Conservation (phyloP, 2,797 vertebrate species). For the Leptoclinus maculatus region DNA sequence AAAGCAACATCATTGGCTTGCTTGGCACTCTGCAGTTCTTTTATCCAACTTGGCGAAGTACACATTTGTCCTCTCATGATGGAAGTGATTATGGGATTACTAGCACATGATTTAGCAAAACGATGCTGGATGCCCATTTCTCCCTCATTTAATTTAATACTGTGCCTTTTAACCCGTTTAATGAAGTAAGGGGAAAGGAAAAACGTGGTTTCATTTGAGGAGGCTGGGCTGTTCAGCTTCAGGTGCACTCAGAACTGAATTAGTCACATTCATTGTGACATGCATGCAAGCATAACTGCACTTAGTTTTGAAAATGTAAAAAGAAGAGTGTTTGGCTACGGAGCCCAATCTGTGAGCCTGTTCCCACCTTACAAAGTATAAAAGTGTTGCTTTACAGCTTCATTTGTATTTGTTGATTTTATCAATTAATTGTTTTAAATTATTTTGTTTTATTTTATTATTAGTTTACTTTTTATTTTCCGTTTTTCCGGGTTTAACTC, state of each 20-base stretch:
- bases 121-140: slow-evolving; percentile 30
- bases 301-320: background rate
- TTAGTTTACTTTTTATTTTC: too few relatives aligned
- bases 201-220: background rate
- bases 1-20: slow-evolving; percentile 55
- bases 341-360: background rate
- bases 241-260: slow-evolving; percentile 10
- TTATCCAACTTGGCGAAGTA: slow-evolving; percentile 32
- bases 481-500: too few relatives aligned
- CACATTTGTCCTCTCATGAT: slow-evolving; percentile 46
- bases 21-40: slow-evolving; percentile 17
- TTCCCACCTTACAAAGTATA: slow-evolving; percentile 6
- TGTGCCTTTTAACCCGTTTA: slow-evolving; percentile 30
- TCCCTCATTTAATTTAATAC: slow-evolving; percentile 42
- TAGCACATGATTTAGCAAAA: slow-evolving; percentile 56
- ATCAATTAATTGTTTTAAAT: too few relatives aligned
- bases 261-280: background rate
- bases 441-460: too few relatives aligned
- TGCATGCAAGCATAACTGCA: background rate
- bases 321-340: slow-evolving; percentile 7
- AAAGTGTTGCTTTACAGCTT: background rate
- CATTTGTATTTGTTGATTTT: background rate
- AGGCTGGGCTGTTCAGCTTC: background rate
- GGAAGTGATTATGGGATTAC: slow-evolving; percentile 53
- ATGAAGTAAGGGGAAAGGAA: background rate